Evolutionary conservation across 2,888 invertebrate genomes (phyloP).

Genomic region (Xestia sexstrigata): DNA sequence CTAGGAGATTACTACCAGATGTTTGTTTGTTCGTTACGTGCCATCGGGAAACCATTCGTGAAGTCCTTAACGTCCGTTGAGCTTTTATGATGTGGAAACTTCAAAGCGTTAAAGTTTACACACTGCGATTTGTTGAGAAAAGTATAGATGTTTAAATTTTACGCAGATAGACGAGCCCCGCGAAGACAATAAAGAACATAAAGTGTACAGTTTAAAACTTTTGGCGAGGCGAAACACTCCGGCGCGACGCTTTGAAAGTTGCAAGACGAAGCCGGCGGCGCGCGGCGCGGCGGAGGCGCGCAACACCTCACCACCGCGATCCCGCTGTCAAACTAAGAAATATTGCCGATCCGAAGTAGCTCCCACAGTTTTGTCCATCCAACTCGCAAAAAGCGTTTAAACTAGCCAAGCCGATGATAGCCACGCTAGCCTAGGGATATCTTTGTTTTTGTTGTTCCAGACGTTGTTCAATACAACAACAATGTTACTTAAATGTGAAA

Average conservation of each 20-base stretch:
- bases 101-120: conserved; percentile 76
- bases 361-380: conserved; percentile 72
- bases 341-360: conserved; percentile 79
- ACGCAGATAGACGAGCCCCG: conserved; percentile 80
- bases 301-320: conserved; percentile 75
- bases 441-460: conserved; percentile 12
- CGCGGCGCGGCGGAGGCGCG: conserved; percentile 71
- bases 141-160: conserved; percentile 83
- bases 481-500: conserved; percentile 15
- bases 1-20: conserved; percentile 82
- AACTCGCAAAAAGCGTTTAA: conserved; percentile 74
- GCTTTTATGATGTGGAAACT: conserved; percentile 73
- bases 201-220: conserved; percentile 88
- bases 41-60: conserved; percentile 68
- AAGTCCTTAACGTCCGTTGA: conserved; percentile 65
- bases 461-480: conserved; percentile 14
- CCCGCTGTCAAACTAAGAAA: conserved; percentile 87
- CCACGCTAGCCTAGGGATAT: conserved; percentile 38
- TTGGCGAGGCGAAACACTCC: conserved; percentile 81
- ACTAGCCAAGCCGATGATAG: conserved; percentile 62
- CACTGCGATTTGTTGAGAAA: conserved; percentile 76
- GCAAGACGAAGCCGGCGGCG: conserved; percentile 81
- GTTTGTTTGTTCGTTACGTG: conserved; percentile 80
- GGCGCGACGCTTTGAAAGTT: conserved; percentile 84
- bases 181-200: conserved; percentile 88